A percentile compares a stretch with the other conserved stretches of the same genome.
Conservation (phyloP, 2,888 invertebrate genomes). For the Hypercompe scribonia region DNA sequence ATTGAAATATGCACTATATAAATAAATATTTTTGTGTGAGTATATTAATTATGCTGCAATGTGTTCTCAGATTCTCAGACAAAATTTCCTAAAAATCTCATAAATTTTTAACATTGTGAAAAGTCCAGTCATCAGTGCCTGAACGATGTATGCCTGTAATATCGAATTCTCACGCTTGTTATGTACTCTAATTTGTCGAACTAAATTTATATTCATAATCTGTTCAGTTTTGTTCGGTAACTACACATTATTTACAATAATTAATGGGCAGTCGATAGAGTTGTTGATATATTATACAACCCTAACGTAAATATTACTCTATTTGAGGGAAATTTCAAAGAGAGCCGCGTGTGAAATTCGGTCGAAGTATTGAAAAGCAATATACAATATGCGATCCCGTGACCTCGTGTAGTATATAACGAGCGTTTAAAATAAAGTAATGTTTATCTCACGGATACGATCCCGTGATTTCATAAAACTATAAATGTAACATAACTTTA, state of each 20-base stretch:
- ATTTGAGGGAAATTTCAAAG: constrained; percentile 75
- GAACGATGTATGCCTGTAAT: constrained; percentile 18
- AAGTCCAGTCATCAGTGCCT: constrained; percentile 12
- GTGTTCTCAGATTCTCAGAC: background rate
- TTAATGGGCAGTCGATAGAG: constrained; percentile 78
- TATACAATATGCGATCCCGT: constrained; percentile 66
- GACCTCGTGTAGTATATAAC: constrained; percentile 60
- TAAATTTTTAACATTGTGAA: constrained; percentile 2
- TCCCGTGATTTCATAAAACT: background rate
- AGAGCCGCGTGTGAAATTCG: constrained; percentile 70
- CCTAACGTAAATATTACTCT: constrained; percentile 75
- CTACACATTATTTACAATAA: constrained; percentile 68
- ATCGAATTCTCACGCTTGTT: constrained; percentile 30
- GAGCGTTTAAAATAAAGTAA: background rate
- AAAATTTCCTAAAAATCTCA: background rate
- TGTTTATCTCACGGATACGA: background rate
- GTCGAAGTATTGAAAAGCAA: constrained; percentile 72
- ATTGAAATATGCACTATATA: background rate
- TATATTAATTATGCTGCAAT: background rate
- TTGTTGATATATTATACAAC: constrained; percentile 75
- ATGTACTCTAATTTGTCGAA: constrained; percentile 42
- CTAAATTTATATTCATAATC: constrained; percentile 60
- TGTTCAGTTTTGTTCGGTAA: constrained; percentile 72
- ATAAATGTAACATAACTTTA: background rate
- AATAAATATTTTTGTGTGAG: constrained; percentile 1